Percentiles rank a stretch among this genome's conserved stretches.
phyloP scores from a whole-genome alignment of 2,888 invertebrate species.

The Microplitis deprimator region DNA sequence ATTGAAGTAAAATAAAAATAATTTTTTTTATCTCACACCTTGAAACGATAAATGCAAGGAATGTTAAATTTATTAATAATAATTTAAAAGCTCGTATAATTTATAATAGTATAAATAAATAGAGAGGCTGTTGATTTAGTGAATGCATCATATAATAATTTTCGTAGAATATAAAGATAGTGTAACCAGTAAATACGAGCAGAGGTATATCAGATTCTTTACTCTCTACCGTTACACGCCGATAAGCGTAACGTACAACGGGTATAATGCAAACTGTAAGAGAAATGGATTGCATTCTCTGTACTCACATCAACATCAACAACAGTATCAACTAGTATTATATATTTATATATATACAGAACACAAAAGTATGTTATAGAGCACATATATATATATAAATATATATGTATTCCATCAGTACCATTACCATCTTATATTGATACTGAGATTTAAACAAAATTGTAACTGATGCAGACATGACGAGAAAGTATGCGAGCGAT shows the following conservation, averaged over 20 bases:
- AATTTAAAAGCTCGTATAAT: not conserved
- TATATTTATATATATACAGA: not conserved
- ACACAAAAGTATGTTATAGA: not conserved
- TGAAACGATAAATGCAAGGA: too few relatives aligned
- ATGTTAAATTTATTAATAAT: too few relatives aligned
- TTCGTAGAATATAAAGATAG: slow-evolving; percentile 1
- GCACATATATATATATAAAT: not conserved
- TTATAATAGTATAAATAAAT: not conserved
- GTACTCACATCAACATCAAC: not conserved
- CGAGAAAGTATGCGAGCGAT: not conserved
- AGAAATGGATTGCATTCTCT: slow-evolving; percentile 28
- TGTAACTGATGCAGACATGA: not conserved
- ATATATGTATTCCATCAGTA: not conserved
- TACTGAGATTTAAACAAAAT: not conserved
- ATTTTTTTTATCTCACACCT: too few relatives aligned
- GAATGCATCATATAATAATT: not conserved
- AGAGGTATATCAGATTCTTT: not conserved
- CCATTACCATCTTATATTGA: not conserved
- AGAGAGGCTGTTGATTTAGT: not conserved
- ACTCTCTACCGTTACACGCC: slow-evolving; percentile 35
- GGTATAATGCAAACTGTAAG: slow-evolving; percentile 29
- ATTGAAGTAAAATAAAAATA: too few relatives aligned
- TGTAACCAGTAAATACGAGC: not conserved
- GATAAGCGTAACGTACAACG: slow-evolving; percentile 41
- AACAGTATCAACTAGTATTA: not conserved